phyloP scores from a whole-genome alignment of 2,113 vertebrate genomes.

The Scophthalmus maximus region DNA sequence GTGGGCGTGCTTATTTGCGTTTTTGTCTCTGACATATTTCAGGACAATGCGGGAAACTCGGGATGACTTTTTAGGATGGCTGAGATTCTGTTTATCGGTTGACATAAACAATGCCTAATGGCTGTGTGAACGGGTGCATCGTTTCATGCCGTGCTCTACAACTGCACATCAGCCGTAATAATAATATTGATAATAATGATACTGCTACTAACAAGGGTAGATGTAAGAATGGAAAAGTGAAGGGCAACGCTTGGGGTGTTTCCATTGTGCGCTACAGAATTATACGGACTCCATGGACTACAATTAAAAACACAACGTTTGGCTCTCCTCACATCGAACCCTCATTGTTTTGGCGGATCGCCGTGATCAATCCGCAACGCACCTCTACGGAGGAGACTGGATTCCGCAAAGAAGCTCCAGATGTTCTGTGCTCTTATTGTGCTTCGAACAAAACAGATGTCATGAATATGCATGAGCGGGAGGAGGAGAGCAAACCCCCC shows the following conservation, averaged over 20 bases:
- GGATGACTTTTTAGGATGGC: not conserved
- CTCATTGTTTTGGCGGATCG: slow-evolving; percentile 16
- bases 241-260: not conserved
- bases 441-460: slow-evolving; percentile 57
- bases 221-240: not conserved
- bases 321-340: not conserved
- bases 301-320: slow-evolving; percentile 3
- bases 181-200: too few species aligned
- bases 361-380: slow-evolving; percentile 9
- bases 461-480: slow-evolving; percentile 70
- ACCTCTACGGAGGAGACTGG: not conserved
- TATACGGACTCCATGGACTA: not conserved
- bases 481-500: slow-evolving; percentile 32
- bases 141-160: not conserved
- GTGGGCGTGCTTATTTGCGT: slow-evolving; percentile 26
- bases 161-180: not conserved
- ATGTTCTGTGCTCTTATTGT: slow-evolving; percentile 45
- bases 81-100: slow-evolving; percentile 10
- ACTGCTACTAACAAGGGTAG: too few species aligned
- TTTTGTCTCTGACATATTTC: slow-evolving; percentile 36
- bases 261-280: not conserved
- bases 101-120: slow-evolving; percentile 28
- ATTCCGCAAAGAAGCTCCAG: slow-evolving; percentile 18
- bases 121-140: not conserved
- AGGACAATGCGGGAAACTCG: slow-evolving; percentile 2